A percentile compares a stretch with the other conserved stretches of the same genome.
Evolutionary conservation across 2,113 vertebrate species (phyloP).

Genomic region (Saccopteryx leptura): DNA sequence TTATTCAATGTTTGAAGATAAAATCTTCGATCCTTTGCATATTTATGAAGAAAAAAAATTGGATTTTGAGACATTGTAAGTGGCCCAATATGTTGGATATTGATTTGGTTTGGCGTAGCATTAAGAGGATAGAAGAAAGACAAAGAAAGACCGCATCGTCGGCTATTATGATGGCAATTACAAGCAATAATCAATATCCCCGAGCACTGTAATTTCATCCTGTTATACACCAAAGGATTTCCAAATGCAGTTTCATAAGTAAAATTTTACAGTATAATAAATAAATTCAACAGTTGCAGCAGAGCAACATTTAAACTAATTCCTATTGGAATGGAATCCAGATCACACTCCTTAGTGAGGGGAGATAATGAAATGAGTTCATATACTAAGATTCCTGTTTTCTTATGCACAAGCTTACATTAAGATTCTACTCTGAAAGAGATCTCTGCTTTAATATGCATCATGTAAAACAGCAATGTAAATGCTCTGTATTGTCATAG

Average conservation of each 20-base stretch:
- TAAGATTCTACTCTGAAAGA: slow-evolving; percentile 63
- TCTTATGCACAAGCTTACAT: slow-evolving; percentile 75
- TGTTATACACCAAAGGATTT: slow-evolving; percentile 78
- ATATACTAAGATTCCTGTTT: slow-evolving; percentile 60
- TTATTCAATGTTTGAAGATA: slow-evolving; percentile 56
- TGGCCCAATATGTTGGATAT: slow-evolving; percentile 78
- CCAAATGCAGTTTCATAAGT: slow-evolving; percentile 74
- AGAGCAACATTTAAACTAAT: slow-evolving; percentile 76
- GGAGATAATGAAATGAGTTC: slow-evolving; percentile 72
- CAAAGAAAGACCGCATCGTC: slow-evolving; percentile 79
- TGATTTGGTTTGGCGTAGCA: slow-evolving; percentile 81
- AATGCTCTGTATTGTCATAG: slow-evolving; percentile 68
- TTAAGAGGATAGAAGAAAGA: slow-evolving; percentile 79
- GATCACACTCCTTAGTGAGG: slow-evolving; percentile 62
- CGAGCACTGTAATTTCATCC: slow-evolving; percentile 82
- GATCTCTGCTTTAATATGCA: slow-evolving; percentile 63
- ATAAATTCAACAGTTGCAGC: slow-evolving; percentile 67
- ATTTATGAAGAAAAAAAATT: slow-evolving; percentile 78
- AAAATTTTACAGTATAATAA: slow-evolving; percentile 74
- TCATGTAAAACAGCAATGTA: slow-evolving; percentile 74
- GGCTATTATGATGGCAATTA: slow-evolving; percentile 83
- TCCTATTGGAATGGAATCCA: slow-evolving; percentile 72
- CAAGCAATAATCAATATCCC: slow-evolving; percentile 85
- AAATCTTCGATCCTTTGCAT: slow-evolving; percentile 63
- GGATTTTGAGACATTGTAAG: slow-evolving; percentile 74